Conservation (phyloP, 2,113 vertebrate species). For the Butorides virescens region DNA sequence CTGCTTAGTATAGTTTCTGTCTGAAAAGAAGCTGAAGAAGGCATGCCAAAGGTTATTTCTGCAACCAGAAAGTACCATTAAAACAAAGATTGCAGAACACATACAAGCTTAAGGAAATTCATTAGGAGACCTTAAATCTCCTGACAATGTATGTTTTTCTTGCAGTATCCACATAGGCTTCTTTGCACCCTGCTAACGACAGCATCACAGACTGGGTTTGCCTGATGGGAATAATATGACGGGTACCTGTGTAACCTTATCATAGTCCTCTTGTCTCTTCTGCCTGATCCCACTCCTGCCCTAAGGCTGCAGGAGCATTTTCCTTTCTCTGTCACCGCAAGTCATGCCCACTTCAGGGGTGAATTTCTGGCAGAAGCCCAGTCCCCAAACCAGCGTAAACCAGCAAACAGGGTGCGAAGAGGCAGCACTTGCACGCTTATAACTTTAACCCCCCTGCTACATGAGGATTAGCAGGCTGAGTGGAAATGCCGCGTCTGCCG, state of each 20-base stretch:
- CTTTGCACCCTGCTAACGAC: background rate
- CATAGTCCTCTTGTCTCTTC: background rate
- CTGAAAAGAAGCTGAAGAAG: background rate
- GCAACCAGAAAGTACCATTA: background rate
- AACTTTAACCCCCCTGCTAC: background rate
- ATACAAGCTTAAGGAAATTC: background rate
- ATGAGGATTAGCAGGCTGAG: background rate
- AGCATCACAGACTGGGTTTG: background rate
- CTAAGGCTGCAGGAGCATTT: background rate
- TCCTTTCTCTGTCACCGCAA: background rate
- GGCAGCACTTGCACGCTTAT: accelerated
- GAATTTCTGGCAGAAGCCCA: background rate
- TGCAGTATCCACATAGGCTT: background rate
- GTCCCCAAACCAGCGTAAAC: background rate
- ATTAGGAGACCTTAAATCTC: background rate
- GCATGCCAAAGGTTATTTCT: background rate
- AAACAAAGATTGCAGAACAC: background rate
- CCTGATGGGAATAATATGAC: background rate
- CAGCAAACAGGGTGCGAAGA: background rate
- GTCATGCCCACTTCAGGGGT: background rate
- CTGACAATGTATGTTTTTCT: background rate
- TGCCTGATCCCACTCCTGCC: background rate
- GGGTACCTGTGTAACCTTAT: background rate
- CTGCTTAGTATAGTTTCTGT: background rate
- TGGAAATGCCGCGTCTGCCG: background rate